Evolutionary conservation across 1,140 invertebrate genomes (phyloP), one percentile per base, ranked within the genome.

Genomic region (Eupristina koningsbergeri): DNA sequence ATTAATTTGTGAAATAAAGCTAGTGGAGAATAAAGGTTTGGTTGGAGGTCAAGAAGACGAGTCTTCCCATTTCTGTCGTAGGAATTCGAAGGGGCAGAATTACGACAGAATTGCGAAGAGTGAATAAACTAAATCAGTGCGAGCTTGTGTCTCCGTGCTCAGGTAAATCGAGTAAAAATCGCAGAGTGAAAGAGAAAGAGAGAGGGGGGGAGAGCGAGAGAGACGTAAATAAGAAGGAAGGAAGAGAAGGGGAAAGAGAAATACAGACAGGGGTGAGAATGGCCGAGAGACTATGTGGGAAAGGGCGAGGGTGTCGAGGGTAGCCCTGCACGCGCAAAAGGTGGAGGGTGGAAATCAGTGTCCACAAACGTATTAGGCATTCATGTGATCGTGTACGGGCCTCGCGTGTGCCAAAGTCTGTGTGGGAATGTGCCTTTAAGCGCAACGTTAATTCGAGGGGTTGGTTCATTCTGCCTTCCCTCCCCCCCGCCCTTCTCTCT

Each of bases 361-460:
- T 64, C 69, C 89, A 89, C 89, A 50, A 45, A 29, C 26, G 89
- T 89, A 88, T 89, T 86, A 87, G 86, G 86, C 88, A 89, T 88
- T 90, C 89, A 86, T 89, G 90, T 89, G 89, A 89, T 89, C 88
- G 84, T 89, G 89, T 71, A 90, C 89, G 89, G 39, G 22, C 67
- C 6, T 71, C 89, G 89, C 90, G 89, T 88, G 85, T 50, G 41
- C 11, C 11, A 0, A n/a, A 89, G 90, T 89, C 90, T 90, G 89
- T 86, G 86, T 87, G 87, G 85, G 87, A 87, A 87, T 88, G 85
- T 86, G 45, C 71, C 83, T 83, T 83, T 83, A 78, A 81, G 76
- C 85, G 47, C 39, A 26, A 47, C 80, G 50, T 67, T 82, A 82
- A 82, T 82, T 82, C 73, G 81, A 82, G 73, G 73, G 81, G 81